phyloP scores from a whole-genome alignment of 2,888 invertebrate genomes.

The Ochropleura leucogaster region DNA sequence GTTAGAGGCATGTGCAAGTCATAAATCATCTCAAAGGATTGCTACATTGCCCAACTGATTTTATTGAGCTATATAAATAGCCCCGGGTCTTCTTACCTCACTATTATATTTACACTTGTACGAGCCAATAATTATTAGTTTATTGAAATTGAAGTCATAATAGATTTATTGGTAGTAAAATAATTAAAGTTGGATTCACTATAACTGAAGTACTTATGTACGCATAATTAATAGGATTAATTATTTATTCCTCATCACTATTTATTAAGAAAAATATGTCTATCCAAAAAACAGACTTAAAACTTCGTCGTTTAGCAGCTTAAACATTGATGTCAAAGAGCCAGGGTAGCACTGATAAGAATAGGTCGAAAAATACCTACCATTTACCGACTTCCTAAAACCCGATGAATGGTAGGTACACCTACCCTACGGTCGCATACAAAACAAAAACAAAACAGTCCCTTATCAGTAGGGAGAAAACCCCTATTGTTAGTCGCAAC shows the following conservation, averaged over 20 bases:
- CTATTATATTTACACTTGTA: conserved; percentile 47
- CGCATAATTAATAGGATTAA: conserved; percentile 4
- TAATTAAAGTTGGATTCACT: background rate
- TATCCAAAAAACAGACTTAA: background rate
- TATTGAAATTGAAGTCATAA: conserved; percentile 38
- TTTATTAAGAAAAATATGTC: background rate
- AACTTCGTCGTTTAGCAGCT: background rate
- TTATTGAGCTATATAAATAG: conserved; percentile 58
- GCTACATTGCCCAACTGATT: conserved; percentile 52
- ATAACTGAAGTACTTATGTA: conserved; percentile 2
- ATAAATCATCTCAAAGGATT: conserved; percentile 53
- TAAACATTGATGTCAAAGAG: background rate
- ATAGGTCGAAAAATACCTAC: conserved; percentile 33
- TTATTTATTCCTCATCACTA: background rate
- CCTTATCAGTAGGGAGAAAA: conserved; percentile 75
- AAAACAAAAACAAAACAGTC: conserved; percentile 56
- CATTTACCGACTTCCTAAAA: conserved; percentile 48
- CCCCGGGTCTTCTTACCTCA: conserved; percentile 37
- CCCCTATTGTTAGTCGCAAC: conserved; percentile 70
- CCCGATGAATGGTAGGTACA: conserved; percentile 30
- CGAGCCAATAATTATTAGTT: conserved; percentile 50
- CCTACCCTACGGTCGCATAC: conserved; percentile 26
- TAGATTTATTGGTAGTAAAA: conserved; percentile 43
- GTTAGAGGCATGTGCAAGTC: conserved; percentile 42
- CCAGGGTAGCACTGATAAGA: conserved; percentile 1